These are phyloP conservation scores for Pegoplata infirma DNA, from an alignment of 2,888 invertebrate species.

Conservation along the genomic window DNA sequence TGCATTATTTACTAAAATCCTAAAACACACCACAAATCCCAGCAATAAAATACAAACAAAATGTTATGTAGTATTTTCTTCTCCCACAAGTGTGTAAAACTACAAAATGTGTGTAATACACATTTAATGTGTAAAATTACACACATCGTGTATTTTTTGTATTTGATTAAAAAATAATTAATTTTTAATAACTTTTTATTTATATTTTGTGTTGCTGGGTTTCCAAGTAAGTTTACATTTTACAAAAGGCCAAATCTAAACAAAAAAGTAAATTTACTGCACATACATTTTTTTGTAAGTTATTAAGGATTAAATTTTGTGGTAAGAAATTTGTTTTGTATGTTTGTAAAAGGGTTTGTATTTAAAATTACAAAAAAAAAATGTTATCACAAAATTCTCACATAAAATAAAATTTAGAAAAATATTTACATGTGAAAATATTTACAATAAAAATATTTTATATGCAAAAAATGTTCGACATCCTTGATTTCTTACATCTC, in stretches of 20 bases:
- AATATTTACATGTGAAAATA: not conserved
- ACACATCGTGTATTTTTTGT: not conserved
- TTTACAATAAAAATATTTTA: not conserved
- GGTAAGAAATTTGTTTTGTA: conserved; percentile 16
- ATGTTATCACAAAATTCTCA: too few species aligned
- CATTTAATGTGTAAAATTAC: not conserved
- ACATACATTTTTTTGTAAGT: conserved; percentile 20
- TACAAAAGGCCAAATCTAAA: conserved; percentile 18
- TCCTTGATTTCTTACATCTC: too few species aligned
- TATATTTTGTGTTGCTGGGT: not conserved
- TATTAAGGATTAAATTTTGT: conserved; percentile 25
- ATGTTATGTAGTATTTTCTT: too few species aligned
- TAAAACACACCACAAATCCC: too few species aligned
- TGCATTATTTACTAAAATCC: conserved; percentile 25
- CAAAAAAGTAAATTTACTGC: conserved; percentile 17
- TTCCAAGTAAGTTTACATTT: conserved; percentile 4
- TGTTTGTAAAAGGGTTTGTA: conserved; percentile 1
- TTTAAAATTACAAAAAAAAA: too few species aligned
- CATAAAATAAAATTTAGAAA: not conserved
- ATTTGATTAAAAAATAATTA: too few species aligned
- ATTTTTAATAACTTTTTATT: conserved; percentile 3
- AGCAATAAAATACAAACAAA: too few species aligned
- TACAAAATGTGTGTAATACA: too few species aligned
- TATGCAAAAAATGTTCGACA: too few species aligned
- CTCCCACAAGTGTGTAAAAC: too few species aligned